These are phyloP conservation scores for Eueides isabella DNA, from an alignment of 1,140 invertebrate genomes.

Conservation along the genomic window DNA sequence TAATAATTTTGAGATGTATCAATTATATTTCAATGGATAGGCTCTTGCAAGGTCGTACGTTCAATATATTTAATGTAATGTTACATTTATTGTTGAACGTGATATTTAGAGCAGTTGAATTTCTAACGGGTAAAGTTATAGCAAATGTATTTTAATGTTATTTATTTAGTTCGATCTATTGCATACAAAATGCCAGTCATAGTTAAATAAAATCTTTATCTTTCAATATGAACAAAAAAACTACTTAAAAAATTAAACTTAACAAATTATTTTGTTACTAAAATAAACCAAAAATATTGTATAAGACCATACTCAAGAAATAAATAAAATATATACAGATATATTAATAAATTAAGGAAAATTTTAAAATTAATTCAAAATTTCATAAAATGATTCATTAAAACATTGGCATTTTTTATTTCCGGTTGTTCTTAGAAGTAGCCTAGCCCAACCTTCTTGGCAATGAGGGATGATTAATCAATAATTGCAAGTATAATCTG, in stretches of 20 bases:
- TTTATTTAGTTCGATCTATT: not conserved
- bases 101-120: not conserved
- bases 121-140: not conserved
- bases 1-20: conserved; percentile 30
- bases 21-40: conserved; percentile 27
- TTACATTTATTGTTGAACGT: not conserved
- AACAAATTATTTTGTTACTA: too few relatives aligned
- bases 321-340: too few relatives aligned
- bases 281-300: too few relatives aligned
- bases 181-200: not conserved
- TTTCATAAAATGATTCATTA: not conserved
- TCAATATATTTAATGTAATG: conserved; percentile 4
- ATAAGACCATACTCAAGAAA: too few relatives aligned
- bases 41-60: conserved; percentile 15
- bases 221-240: too few relatives aligned
- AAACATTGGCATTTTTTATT: not conserved
- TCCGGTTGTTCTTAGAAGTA: not conserved
- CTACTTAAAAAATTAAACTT: too few relatives aligned
- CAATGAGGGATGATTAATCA: not conserved
- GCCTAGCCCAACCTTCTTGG: not conserved
- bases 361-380: too few relatives aligned
- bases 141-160: not conserved
- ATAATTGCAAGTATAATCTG: not conserved
- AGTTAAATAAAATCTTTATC: too few relatives aligned
- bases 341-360: too few relatives aligned